Base-by-base conservation (phyloP, 2,113 vertebrate species). In the Hippopotamus amphibius region DNA sequence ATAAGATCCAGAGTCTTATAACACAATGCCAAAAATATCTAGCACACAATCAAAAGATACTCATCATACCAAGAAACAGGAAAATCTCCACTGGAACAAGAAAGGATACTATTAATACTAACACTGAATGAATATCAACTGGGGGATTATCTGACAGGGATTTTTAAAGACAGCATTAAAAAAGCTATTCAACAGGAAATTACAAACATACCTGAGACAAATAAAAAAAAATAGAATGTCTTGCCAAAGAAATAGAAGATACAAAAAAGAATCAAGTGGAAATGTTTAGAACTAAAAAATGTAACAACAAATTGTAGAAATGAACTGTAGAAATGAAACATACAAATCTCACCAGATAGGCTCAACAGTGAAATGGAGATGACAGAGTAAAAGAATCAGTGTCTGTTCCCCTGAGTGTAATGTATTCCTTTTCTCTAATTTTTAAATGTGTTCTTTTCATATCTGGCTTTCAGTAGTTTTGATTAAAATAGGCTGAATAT, bases 71-170 rank as follows among this genome's bases (percentile, higher is more conserved):
- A 86, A 80, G 30, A 74, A 68, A 50, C 21, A 74, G 43, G n/a
- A 96, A 94, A 94, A 87, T 86, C 81, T 81, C 57, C 48, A 71
- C 17, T 30, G 68, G 48, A 96, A 74, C 81, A 43, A 77, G 28
- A 69, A 82, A 88, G 88, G n/a, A 12, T 63, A 55, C 22, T 69
- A 41, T 33, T 9, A 3, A 83, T 88, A 80, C 50, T 48, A 91
- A 80, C 46, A 55, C 4, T 87, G 81, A 95, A 87, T 65, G 65
- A 28, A 55, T 48, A 87, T 21, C 68, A 9, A 53, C 14, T 87
- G 68, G 1, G 41, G 66, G 88, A 61, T 86, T 90, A 81, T 74
- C 46, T 50, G 65, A 81, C 16, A 33, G 59, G 17, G 33, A 91
- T 43, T 65, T 96, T 94, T 53, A 43, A 28, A 86, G 5, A 77